These are phyloP conservation scores for Melanchra persicariae DNA, from an alignment of 2,888 invertebrate species.

Conservation along the genomic window DNA sequence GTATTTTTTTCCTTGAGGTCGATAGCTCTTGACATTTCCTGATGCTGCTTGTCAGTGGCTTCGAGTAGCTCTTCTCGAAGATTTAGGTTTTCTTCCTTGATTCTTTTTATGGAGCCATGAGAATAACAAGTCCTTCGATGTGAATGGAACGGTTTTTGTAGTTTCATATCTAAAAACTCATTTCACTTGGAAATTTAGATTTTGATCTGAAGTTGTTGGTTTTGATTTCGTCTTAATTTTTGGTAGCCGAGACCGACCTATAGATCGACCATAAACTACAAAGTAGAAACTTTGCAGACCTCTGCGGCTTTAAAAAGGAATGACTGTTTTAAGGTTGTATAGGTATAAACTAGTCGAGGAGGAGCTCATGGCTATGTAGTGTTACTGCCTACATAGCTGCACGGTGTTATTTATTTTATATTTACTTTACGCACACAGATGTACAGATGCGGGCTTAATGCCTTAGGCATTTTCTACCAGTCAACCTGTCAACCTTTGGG, in stretches of 20 bases:
- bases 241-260: not conserved
- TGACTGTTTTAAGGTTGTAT: not conserved
- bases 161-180: conserved; percentile 65
- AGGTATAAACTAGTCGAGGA: too few relatives aligned
- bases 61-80: conserved; percentile 72
- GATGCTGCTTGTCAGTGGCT: conserved; percentile 83
- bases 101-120: conserved; percentile 56
- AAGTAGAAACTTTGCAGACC: not conserved
- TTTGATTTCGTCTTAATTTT: not conserved
- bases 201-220: not conserved
- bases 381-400: too few relatives aligned
- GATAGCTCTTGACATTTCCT: conserved; percentile 86
- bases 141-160: conserved; percentile 57
- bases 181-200: conserved; percentile 64
- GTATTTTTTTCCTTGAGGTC: conserved; percentile 79
- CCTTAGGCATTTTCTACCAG: too few relatives aligned
- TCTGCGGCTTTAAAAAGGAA: too few relatives aligned
- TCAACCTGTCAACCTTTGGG: too few relatives aligned
- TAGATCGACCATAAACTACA: not conserved
- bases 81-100: conserved; percentile 72
- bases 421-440: too few relatives aligned
- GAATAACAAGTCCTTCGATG: conserved; percentile 30
- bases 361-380: too few relatives aligned
- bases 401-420: too few relatives aligned
- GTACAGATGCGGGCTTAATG: too few relatives aligned